Conservation (phyloP, 2,113 vertebrate genomes). For the Myocastor coypus region DNA sequence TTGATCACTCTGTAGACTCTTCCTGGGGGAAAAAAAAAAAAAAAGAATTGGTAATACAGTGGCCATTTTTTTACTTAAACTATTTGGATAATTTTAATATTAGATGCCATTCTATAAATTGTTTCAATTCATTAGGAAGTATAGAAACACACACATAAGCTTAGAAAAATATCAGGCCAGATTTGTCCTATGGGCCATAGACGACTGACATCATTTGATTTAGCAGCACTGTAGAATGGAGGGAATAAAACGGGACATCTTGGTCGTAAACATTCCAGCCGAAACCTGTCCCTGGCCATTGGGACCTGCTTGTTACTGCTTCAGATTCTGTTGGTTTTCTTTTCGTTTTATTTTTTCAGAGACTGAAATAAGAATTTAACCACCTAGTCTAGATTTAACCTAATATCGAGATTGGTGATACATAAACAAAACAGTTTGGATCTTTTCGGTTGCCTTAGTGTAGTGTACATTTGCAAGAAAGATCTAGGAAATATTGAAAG, state of each 20-base stretch:
- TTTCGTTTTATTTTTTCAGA: neutral
- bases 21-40: too few relatives aligned
- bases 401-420: conserved; percentile 47
- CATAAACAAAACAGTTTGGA: conserved; percentile 14
- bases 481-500: conserved; percentile 77
- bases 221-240: neutral
- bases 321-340: neutral
- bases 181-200: neutral
- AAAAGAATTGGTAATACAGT: neutral
- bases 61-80: neutral
- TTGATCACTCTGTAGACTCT: too few relatives aligned
- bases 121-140: neutral
- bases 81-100: neutral
- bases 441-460: neutral
- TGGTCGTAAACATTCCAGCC: neutral
- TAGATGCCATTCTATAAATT: neutral
- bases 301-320: neutral
- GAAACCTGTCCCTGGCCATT: neutral
- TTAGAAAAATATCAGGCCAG: neutral
- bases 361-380: neutral
- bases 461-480: conserved; percentile 49
- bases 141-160: neutral
- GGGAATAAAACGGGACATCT: neutral
- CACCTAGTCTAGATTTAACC: neutral
- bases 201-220: neutral